Percentiles rank a stretch among this genome's conserved stretches.
Conservation (phyloP, 2,797 vertebrate species). For the Lepilemur septentrionalis region DNA sequence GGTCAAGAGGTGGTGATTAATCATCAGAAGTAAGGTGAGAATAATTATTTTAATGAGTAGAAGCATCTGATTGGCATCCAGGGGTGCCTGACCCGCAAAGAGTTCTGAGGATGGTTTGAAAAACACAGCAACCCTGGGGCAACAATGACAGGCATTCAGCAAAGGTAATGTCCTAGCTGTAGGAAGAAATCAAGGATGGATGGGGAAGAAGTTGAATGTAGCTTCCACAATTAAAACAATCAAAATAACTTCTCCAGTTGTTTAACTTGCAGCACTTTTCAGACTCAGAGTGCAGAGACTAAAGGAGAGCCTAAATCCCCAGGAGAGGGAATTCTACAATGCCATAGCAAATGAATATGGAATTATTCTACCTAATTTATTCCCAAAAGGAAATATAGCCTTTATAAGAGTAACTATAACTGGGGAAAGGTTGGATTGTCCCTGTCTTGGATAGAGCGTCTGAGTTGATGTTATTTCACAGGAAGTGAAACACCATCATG, state of each 20-base stretch:
- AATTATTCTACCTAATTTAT: neutral
- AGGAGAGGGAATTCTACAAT: neutral
- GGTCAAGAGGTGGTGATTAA: neutral
- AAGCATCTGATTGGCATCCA: conserved; percentile 8
- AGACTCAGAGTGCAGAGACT: neutral
- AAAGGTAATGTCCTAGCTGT: neutral
- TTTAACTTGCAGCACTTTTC: neutral
- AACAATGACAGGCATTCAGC: neutral
- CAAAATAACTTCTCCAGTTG: neutral
- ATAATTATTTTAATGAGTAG: conserved; percentile 43
- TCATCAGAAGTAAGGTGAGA: neutral
- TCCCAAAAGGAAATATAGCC: neutral
- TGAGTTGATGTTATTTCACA: neutral
- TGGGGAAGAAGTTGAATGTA: neutral
- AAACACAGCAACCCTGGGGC: neutral
- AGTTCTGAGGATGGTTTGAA: neutral
- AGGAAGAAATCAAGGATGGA: neutral
- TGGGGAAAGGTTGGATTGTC: neutral
- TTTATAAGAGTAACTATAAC: neutral
- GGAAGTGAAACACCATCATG: neutral
- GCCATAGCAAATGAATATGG: neutral
- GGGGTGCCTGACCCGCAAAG: neutral
- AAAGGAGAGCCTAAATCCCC: neutral
- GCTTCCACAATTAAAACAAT: neutral
- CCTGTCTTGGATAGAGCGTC: neutral